Base-by-base conservation (phyloP, 2,888 invertebrate genomes). In the Penaeus monodon region DNA sequence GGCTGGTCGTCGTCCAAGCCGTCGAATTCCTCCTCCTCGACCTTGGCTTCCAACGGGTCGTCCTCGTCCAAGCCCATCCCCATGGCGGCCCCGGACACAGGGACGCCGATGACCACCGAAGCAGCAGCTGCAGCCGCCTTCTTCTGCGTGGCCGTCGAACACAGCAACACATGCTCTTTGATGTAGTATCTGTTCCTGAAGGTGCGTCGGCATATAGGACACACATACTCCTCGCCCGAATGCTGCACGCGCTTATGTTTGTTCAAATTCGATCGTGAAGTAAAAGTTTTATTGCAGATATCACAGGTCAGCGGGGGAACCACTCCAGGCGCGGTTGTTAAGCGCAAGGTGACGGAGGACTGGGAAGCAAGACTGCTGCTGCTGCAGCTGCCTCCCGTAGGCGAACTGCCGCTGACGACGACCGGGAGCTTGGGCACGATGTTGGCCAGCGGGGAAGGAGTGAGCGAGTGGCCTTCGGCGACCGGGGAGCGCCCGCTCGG, bases 181-280 rank as follows among this genome's bases (percentile, higher is more conserved):
- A 90, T 90, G 74, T 90, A 90, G 74, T 90, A 90, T 27, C 90
- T 63, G 81, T 90, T 90, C 63, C 88, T 85, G 74, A 90, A 90
- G 7, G 87, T 88, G 22, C 88, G 73, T n/a, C 82, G 82, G 70
- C 90, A 90, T 17, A 88, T 82, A 2, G 88, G 87, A 65, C 90
- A 90, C 12, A 88, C 74, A 73, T 88, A 90, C 82, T 90, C 90
- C 74, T 90, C 90, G 20, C 90, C 90, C 10, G 88, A 88, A 81
- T 90, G 90, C 74, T 90, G 90, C 33, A 90, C 90, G 27, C 88
- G 84, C 57, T 88, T 88, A 87, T 90, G 90, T 73, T 90, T 90
- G 84, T 90, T 90, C 65, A 90, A 83, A 73, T 90, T 90, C 38
- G 88, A 88, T 65, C 88, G 86, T 6, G 90, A 90, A 22, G 90